phyloP scores from a whole-genome alignment of 2,113 vertebrate species.

The Aptenodytes forsteri region DNA sequence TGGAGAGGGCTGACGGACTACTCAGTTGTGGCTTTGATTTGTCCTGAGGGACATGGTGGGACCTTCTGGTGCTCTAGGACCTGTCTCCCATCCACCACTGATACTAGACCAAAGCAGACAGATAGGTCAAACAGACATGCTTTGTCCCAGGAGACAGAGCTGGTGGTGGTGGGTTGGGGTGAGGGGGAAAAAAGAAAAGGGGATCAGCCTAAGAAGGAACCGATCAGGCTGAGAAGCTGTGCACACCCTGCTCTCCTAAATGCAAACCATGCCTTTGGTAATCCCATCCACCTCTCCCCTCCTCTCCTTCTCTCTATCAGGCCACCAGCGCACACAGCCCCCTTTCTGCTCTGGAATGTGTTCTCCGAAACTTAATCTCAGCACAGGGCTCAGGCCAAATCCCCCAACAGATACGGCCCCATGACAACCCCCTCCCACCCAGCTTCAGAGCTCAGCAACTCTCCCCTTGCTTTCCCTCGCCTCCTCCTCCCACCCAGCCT shows the following conservation, averaged over 20 bases:
- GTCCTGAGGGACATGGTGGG: background rate
- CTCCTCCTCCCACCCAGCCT: conserved; percentile 45
- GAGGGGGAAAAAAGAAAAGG: background rate
- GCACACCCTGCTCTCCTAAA: conserved; percentile 42
- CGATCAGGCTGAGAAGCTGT: background rate
- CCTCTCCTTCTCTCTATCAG: conserved; percentile 44
- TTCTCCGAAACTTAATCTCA: conserved; percentile 79
- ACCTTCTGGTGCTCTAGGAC: background rate
- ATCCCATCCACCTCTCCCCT: conserved; percentile 64
- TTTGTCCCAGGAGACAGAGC: background rate
- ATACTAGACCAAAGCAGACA: background rate
- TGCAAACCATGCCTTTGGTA: conserved; percentile 57
- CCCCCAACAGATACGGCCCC: conserved; percentile 65
- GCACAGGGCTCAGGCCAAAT: conserved; percentile 73
- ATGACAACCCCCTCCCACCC: conserved; percentile 56
- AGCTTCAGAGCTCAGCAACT: background rate
- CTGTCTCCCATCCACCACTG: background rate
- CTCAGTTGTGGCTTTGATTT: background rate
- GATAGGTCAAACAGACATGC: background rate
- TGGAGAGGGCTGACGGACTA: background rate
- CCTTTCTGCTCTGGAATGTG: conserved; percentile 82
- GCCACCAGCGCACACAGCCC: conserved; percentile 76
- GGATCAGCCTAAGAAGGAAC: background rate
- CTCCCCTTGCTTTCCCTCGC: background rate
- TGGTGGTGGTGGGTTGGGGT: background rate